Evolutionary conservation across 2,888 invertebrate species (phyloP), one percentile per base, ranked within the genome.

Genomic region (Pherbina coryleti): DNA sequence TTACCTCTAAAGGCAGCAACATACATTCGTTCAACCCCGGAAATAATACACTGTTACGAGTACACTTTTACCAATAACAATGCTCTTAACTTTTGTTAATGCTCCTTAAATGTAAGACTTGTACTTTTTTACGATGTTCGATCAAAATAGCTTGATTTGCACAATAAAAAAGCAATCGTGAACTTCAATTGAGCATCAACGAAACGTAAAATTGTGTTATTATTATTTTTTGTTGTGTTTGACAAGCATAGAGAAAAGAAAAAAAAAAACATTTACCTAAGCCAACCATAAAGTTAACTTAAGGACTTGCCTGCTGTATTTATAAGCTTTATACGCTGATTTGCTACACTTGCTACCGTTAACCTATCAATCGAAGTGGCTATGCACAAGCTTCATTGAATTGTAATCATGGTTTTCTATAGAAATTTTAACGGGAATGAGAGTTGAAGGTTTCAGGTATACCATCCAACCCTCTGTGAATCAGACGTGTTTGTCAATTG

Each of bases 391-490:
- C 60, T 44, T 62, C 74, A 66, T 19, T 19, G 74, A 51, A 66
- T 66, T 53, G 51, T 49, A 64, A 44, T 34, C n/a, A 19, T 78
- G 82, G 82, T 84, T 86, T 83, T 86, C 86, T 80, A 87, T 85
- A 85, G 87, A 83, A 82, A 86, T 86, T 86, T 85, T 86, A 86
- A 86, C 73, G 72, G 79, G 79, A 78, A 80, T 78, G 77, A 79
- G 79, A 79, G 75, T 72, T 78, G 77, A 79, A 11, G 44, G 11
- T 44, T 44, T 14, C 7, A 44, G 44, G 1, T 44, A 44, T 44
- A 67, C 66, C 69, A 8, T 34, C 64, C 17, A 25, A 28, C 28
- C n/a, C 34, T 17, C 64, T 49, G 49, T 19, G 3, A 70, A 25
- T 70, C 37, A 75, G 57, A 17, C 28, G 25, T 67, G 85, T 86